phyloP scores from a whole-genome alignment of 2,113 vertebrate genomes.

The Crotalus helleri region DNA sequence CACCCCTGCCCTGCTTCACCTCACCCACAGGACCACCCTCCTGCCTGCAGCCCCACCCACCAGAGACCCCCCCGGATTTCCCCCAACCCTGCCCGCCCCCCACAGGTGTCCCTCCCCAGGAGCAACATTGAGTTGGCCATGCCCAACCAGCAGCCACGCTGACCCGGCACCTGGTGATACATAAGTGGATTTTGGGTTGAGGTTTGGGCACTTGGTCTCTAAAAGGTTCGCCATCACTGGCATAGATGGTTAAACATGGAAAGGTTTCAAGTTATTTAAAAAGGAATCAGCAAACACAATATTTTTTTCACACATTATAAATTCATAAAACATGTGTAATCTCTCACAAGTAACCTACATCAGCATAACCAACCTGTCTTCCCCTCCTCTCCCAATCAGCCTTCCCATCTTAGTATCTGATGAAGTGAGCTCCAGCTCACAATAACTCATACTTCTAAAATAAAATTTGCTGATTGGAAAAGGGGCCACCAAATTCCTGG shows the following conservation, averaged over 20 bases:
- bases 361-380: neutral
- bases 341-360: neutral
- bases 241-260: neutral
- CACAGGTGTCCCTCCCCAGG: too few relatives aligned
- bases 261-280: neutral
- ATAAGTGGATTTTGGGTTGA: too few relatives aligned
- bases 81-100: too few relatives aligned
- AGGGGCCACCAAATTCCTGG: neutral
- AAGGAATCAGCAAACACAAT: neutral
- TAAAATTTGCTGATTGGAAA: neutral
- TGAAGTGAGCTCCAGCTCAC: neutral
- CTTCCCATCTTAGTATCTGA: neutral
- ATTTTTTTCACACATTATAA: neutral
- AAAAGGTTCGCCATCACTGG: too few relatives aligned
- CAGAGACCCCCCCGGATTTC: too few relatives aligned
- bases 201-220: too few relatives aligned
- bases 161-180: too few relatives aligned
- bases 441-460: neutral
- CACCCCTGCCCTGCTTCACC: too few relatives aligned
- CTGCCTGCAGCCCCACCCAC: too few relatives aligned
- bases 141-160: too few relatives aligned
- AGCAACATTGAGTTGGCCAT: too few relatives aligned
- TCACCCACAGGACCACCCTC: too few relatives aligned
- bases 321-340: neutral
- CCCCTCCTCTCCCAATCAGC: neutral